phyloP scores from a whole-genome alignment of 2,888 invertebrate species.

The Euplagia quadripunctaria region DNA sequence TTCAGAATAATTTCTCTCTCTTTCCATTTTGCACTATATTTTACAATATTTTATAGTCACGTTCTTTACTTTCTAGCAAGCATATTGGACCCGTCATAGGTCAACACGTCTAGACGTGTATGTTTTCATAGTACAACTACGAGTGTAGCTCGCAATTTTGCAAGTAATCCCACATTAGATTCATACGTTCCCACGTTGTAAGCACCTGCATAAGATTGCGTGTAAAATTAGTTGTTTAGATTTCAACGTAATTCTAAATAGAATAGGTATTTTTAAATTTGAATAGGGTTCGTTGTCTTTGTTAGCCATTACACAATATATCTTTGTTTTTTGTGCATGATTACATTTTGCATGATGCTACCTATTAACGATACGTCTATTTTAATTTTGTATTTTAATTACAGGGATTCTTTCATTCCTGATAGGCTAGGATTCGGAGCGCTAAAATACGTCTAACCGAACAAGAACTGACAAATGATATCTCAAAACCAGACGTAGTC shows the following conservation, averaged over 20 bases:
- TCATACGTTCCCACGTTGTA: slow-evolving; percentile 48
- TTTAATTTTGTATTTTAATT: neutral
- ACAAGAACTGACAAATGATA: neutral
- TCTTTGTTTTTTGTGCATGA: slow-evolving; percentile 13
- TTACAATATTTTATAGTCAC: slow-evolving; percentile 42
- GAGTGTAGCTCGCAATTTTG: slow-evolving; percentile 64
- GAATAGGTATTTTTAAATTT: slow-evolving; percentile 16
- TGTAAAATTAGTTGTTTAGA: slow-evolving; percentile 6
- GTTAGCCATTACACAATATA: slow-evolving; percentile 2
- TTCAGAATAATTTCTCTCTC: neutral
- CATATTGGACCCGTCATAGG: slow-evolving; percentile 53
- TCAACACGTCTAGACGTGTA: slow-evolving; percentile 44
- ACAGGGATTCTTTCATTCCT: neutral
- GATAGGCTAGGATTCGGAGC: neutral
- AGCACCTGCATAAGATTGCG: slow-evolving; percentile 24
- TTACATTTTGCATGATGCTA: slow-evolving; percentile 20
- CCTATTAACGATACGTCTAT: neutral
- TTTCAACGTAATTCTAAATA: slow-evolving; percentile 16
- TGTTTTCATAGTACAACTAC: slow-evolving; percentile 45
- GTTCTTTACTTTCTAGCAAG: slow-evolving; percentile 44
- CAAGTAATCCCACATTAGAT: slow-evolving; percentile 58
- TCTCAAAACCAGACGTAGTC: neutral
- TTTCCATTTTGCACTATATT: slow-evolving; percentile 33
- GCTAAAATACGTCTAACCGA: neutral
- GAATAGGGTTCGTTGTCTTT: slow-evolving; percentile 5